These are phyloP conservation scores for Grammomys dolichurus DNA, from an alignment of 2,113 vertebrate genomes.

Conservation along the genomic window DNA sequence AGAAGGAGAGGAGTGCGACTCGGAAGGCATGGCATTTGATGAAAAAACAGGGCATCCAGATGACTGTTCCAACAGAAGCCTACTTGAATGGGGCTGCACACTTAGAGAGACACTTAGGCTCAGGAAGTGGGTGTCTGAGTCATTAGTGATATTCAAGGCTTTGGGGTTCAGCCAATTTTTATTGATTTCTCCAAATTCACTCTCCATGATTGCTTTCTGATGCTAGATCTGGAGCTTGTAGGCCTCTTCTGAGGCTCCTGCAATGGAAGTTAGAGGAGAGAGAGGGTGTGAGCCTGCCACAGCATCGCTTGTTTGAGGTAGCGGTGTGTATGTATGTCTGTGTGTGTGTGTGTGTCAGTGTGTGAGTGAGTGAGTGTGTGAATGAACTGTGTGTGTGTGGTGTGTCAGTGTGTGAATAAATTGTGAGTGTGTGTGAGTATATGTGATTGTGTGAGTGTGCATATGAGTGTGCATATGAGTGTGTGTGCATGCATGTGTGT, in stretches of 20 bases:
- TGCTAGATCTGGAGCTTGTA: not conserved
- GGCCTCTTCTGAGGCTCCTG: not conserved
- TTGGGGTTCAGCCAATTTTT: not conserved
- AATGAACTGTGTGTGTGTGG: not conserved
- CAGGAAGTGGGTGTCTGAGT: not conserved
- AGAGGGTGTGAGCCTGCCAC: rapidly evolving
- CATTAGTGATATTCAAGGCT: not conserved
- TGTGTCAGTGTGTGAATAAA: not conserved
- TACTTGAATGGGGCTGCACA: not conserved
- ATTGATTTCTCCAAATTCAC: not conserved
- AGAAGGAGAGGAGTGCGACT: not conserved
- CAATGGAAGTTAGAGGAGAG: not conserved
- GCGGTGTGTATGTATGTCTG: not conserved
- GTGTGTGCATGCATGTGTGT: too few relatives aligned
- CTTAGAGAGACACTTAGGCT: not conserved
- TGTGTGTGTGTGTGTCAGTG: not conserved
- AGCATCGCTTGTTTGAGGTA: not conserved
- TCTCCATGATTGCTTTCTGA: not conserved
- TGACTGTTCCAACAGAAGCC: not conserved
- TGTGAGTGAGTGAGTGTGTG: not conserved
- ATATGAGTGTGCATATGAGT: too few relatives aligned
- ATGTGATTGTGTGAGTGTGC: too few relatives aligned
- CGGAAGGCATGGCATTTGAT: not conserved
- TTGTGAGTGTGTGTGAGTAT: not conserved
- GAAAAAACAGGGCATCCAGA: not conserved